These are phyloP conservation scores for Cephus runcator DNA, from an alignment of 2,888 invertebrate species.

Conservation along the genomic window DNA sequence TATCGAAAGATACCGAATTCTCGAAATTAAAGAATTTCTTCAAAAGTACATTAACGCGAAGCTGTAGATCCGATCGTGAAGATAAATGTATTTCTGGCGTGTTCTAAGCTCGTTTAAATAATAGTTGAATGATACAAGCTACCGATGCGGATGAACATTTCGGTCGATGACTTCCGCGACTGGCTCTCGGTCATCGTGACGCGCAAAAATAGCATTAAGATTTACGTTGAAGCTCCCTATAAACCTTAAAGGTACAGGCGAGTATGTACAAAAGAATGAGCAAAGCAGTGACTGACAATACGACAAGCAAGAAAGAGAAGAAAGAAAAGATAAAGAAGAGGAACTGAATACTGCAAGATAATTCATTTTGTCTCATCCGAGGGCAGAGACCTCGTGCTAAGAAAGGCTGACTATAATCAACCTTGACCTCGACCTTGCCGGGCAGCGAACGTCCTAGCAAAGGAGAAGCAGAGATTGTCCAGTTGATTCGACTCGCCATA, in stretches of 20 bases:
- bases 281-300: not conserved
- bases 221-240: not conserved
- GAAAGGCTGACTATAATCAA: conserved; percentile 14
- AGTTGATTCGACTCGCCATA: conserved; percentile 29
- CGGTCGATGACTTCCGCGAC: not conserved
- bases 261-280: not conserved
- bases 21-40: not conserved
- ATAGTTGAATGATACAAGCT: not conserved
- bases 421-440: conserved; percentile 58
- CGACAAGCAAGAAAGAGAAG: not conserved
- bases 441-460: conserved; percentile 52
- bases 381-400: not conserved
- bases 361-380: not conserved
- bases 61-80: not conserved
- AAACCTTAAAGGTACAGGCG: not conserved
- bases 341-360: not conserved
- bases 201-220: not conserved
- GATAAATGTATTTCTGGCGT: not conserved
- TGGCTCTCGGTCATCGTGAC: not conserved
- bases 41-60: not conserved
- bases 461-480: conserved; percentile 43
- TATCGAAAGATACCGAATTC: not conserved
- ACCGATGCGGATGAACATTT: not conserved
- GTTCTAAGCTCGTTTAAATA: not conserved
- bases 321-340: conserved; percentile 11